Evolutionary conservation across 1,140 invertebrate species (phyloP).

Genomic region (Pogonognathellus flavescens): DNA sequence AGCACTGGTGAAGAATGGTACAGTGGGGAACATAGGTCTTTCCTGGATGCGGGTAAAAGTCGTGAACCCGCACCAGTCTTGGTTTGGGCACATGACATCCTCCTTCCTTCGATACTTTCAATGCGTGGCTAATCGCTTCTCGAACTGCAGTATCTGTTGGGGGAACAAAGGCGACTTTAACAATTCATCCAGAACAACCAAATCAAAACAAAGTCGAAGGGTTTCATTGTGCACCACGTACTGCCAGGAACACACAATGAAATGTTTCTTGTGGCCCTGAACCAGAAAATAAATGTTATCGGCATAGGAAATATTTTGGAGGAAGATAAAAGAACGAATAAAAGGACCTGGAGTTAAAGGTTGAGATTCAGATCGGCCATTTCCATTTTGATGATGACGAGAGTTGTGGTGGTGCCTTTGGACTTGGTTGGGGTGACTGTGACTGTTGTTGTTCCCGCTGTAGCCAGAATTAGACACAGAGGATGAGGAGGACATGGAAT

Average conservation of each 20-base stretch:
- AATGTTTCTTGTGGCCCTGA: too few relatives aligned
- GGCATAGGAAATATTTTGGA: too few relatives aligned
- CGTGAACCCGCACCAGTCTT: conserved; percentile 76
- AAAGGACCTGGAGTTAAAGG: conserved; percentile 53
- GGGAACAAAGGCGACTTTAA: neutral
- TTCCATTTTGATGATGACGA: conserved; percentile 45
- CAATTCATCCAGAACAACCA: too few relatives aligned
- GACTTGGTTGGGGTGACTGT: neutral
- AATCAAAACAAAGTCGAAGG: neutral
- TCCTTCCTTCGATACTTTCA: conserved; percentile 74
- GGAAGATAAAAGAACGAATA: conserved; percentile 2
- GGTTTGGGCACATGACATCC: conserved; percentile 76
- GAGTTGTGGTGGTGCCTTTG: conserved; percentile 47
- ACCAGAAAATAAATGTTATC: too few relatives aligned
- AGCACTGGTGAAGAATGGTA: conserved; percentile 80
- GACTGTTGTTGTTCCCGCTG: conserved; percentile 22
- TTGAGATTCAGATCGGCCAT: conserved; percentile 43
- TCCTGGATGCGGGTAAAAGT: conserved; percentile 77
- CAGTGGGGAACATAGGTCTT: conserved; percentile 81
- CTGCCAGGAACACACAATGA: too few relatives aligned
- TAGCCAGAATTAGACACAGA: neutral
- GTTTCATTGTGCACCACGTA: too few relatives aligned
- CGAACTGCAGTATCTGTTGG: conserved; percentile 68
- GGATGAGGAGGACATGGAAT: conserved; percentile 35
- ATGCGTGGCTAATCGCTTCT: conserved; percentile 75